A percentile compares a stretch with the other conserved stretches of the same genome.
Conservation (phyloP, 2,888 invertebrate genomes). For the Chirona hameri region DNA sequence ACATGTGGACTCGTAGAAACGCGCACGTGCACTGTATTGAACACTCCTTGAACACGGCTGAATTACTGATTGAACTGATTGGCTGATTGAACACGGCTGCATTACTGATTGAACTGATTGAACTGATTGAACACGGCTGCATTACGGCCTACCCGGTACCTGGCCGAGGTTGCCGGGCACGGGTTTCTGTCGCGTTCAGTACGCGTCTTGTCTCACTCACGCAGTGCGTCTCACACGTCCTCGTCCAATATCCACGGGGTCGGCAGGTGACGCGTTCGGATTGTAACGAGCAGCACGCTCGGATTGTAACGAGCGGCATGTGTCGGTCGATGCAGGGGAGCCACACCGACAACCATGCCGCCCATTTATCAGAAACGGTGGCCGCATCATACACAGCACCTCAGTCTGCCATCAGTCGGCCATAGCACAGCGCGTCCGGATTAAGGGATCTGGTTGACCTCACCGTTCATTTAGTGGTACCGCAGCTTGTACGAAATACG, state of each 20-base stretch:
- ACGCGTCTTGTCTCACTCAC: background rate
- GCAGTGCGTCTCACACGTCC: background rate
- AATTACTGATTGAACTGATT: too few species aligned
- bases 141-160: background rate
- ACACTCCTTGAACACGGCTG: too few species aligned
- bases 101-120: too few species aligned
- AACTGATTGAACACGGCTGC: too few species aligned
- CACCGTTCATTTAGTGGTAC: too few species aligned
- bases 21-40: background rate
- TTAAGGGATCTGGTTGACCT: too few species aligned
- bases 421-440: background rate
- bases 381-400: background rate
- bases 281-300: background rate
- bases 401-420: background rate
- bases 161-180: background rate
- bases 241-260: background rate
- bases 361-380: background rate
- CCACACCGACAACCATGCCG: background rate
- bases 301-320: background rate
- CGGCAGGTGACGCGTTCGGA: background rate
- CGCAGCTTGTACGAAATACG: too few species aligned
- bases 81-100: too few species aligned
- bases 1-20: background rate
- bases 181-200: background rate
- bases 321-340: background rate